A percentile compares a stretch with the other conserved stretches of the same genome.
These are phyloP conservation scores for Nipponia nippon DNA, from an alignment of 2,113 vertebrate genomes.

Conservation along the genomic window DNA sequence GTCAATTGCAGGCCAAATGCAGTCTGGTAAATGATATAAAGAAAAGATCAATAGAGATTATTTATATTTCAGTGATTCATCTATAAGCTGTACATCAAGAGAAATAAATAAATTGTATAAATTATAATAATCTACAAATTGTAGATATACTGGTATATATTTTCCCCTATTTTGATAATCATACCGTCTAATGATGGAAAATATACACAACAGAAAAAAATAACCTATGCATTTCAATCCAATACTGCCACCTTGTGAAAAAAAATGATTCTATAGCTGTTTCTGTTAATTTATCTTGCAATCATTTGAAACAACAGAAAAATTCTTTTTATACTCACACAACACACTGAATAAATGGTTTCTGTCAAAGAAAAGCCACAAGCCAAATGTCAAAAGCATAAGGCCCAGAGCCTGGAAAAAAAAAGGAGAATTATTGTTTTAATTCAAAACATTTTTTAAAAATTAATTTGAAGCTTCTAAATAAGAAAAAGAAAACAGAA, in stretches of 20 bases:
- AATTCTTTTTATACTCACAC: slow-evolving; percentile 3
- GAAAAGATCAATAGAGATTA: neutral
- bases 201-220: neutral
- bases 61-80: neutral
- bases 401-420: slow-evolving; percentile 38
- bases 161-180: neutral
- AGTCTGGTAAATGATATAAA: neutral
- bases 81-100: neutral
- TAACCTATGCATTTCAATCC: neutral
- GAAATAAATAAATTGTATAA: neutral
- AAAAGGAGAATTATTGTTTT: neutral
- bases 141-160: neutral
- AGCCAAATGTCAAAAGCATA: slow-evolving; percentile 36
- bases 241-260: slow-evolving; percentile 70
- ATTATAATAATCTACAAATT: neutral
- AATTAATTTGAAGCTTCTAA: neutral
- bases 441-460: neutral
- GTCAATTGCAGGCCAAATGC: neutral
- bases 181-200: neutral
- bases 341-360: slow-evolving; percentile 39
- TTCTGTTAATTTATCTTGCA: neutral
- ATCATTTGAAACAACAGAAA: neutral
- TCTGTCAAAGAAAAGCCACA: slow-evolving; percentile 55
- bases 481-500: neutral
- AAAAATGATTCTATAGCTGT: neutral